Conservation (phyloP, 2,888 invertebrate species). For the Dione juno region DNA sequence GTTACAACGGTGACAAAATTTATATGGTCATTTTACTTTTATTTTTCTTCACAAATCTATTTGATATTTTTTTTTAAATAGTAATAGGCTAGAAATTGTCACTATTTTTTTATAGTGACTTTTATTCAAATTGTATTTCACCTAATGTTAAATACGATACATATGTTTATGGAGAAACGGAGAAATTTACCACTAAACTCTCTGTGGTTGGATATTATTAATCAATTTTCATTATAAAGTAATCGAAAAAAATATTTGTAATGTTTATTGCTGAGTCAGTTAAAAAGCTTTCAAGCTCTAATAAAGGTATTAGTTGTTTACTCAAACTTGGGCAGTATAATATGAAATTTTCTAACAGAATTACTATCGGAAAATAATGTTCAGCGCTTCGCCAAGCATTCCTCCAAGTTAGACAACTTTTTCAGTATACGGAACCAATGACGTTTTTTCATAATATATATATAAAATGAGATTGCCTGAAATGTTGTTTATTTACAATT, state of each 20-base stretch:
- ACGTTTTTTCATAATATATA: background rate
- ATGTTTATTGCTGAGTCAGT: background rate
- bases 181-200: background rate
- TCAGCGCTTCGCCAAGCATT: background rate
- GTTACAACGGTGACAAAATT: background rate
- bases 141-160: no score
- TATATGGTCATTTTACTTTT: background rate
- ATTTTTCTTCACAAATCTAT: background rate
- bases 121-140: no score
- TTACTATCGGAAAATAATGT: slow-evolving; percentile 8
- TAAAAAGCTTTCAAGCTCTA: slow-evolving; percentile 8
- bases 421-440: background rate
- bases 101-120: no score
- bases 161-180: background rate
- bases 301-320: slow-evolving; percentile 18
- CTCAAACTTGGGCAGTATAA: background rate
- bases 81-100: no score
- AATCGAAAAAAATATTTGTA: background rate
- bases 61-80: no score
- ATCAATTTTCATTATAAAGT: background rate
- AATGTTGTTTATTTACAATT: background rate
- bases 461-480: background rate
- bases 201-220: no score
- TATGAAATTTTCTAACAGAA: slow-evolving; percentile 5
- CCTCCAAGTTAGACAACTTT: background rate